These are phyloP conservation scores for Otolemur garnettii DNA, from an alignment of 2,113 vertebrate genomes.

Conservation along the genomic window DNA sequence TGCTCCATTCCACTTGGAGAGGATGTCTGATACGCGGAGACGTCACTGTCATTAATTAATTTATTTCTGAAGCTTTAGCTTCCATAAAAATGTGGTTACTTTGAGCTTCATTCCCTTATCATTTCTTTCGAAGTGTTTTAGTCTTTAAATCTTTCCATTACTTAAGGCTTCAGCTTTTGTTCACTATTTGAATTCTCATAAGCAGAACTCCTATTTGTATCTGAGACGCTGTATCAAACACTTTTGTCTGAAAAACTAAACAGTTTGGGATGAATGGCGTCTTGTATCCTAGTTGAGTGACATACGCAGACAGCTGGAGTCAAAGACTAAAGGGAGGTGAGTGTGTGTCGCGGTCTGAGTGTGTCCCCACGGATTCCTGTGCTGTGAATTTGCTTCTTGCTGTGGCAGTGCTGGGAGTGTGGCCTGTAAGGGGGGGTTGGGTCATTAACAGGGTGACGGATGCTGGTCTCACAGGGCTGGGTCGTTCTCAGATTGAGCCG, in stretches of 20 bases:
- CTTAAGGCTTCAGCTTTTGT: conserved; percentile 21
- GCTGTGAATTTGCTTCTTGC: too few species aligned
- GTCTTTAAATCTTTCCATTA: conserved; percentile 45
- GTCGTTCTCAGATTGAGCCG: background rate
- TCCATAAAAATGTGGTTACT: background rate
- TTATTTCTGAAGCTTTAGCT: background rate
- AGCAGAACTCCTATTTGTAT: background rate
- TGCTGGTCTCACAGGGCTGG: too few species aligned
- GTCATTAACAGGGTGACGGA: too few species aligned
- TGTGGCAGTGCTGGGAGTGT: too few species aligned
- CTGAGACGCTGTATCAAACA: background rate
- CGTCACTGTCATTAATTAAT: conserved; percentile 41
- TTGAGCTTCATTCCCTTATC: background rate
- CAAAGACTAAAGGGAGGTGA: background rate
- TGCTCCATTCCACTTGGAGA: conserved; percentile 16
- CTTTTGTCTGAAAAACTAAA: background rate
- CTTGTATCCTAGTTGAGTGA: background rate
- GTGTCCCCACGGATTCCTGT: too few species aligned
- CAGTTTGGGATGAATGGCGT: background rate
- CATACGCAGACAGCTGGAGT: background rate
- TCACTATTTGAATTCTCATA: background rate
- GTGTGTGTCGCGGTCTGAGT: background rate
- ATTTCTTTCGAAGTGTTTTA: conserved; percentile 43
- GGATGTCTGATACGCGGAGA: background rate
- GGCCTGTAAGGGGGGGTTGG: too few species aligned